Base-by-base conservation (phyloP, 1,140 invertebrate species). In the Drosophila ironensis region DNA sequence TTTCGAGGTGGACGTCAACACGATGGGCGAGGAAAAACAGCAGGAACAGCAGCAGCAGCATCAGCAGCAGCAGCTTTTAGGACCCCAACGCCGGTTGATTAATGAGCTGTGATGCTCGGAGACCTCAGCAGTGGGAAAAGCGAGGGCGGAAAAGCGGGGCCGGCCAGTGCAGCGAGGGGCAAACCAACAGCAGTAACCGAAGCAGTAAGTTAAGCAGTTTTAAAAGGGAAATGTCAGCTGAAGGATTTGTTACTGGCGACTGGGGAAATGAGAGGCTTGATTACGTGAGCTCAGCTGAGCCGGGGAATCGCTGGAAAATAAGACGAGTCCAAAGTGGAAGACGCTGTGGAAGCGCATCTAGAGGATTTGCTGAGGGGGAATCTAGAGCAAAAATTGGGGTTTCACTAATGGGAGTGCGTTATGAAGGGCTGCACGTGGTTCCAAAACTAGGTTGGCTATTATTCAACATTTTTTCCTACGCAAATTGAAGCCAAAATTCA, bases 31-130 rank as follows among this genome's bases (percentile, higher is more conserved):
- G 40, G 47, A 54, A 38, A 53, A 53, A 48, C n/a, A n/a, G n/a
- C n/a, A n/a, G n/a, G n/a, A n/a, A n/a, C n/a, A 57, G 25, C 24
- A 52, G 24, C 25, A 33, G 41, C 63, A 28, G 24, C 46, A n/a
- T n/a, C n/a, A 57, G 25, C 24, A 52, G 24, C 25, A 33, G 41
- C 63, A 28, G 24, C 46, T 38, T 59, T 45, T 46, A n/a, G 69
- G 41, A 44, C 41, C 8, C 41, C 46, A 71, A 38, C 51, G 54
- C 69, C 74, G 61, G 63, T 84, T 84, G 78, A 84, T 84, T 84
- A 84, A 84, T 84, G 78, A 86, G 80, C 80, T 78, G 57, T 60
- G 61, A 52, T 52, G 56, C 60, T 70, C 17, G 38, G 59, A 61
- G 71, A 53, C 67, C 37, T 12, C 16, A 25, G 41, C 27, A 35